A percentile compares a stretch with the other conserved stretches of the same genome.
Conservation (phyloP, 2,113 vertebrate genomes). For the Rhynchomys soricoides region DNA sequence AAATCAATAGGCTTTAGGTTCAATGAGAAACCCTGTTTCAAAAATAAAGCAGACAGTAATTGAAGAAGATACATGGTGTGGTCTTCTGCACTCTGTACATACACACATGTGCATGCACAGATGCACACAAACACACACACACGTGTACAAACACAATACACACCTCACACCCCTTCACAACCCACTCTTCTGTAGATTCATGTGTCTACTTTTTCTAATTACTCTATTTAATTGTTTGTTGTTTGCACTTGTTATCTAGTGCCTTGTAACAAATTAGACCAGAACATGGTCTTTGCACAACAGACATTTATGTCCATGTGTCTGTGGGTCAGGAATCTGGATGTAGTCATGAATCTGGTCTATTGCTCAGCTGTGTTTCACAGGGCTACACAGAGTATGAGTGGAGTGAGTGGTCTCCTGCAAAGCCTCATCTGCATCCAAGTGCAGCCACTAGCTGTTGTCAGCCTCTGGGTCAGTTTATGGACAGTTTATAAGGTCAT, state of each 20-base stretch:
- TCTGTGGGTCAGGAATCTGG: not conserved
- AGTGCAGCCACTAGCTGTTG: not conserved
- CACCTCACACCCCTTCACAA: no score
- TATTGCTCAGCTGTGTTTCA: not conserved
- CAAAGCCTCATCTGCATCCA: not conserved
- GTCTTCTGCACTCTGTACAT: not conserved
- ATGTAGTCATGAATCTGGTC: no score
- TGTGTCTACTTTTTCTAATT: not conserved
- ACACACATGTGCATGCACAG: not conserved
- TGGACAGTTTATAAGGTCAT: not conserved
- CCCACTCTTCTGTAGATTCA: not conserved
- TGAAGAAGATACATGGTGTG: not conserved
- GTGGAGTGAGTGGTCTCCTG: not conserved
- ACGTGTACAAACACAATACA: no score
- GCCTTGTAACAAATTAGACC: not conserved
- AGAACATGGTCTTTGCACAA: not conserved
- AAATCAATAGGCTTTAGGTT: not conserved
- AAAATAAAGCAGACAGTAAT: not conserved
- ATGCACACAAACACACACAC: not conserved
- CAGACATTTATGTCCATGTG: not conserved
- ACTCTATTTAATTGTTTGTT: not conserved
- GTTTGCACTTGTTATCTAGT: not conserved
- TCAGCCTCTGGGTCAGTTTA: not conserved
- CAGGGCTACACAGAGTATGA: not conserved
- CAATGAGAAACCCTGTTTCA: not conserved